phyloP scores from a whole-genome alignment of 2,888 invertebrate genomes.

The Bugula neritina region DNA sequence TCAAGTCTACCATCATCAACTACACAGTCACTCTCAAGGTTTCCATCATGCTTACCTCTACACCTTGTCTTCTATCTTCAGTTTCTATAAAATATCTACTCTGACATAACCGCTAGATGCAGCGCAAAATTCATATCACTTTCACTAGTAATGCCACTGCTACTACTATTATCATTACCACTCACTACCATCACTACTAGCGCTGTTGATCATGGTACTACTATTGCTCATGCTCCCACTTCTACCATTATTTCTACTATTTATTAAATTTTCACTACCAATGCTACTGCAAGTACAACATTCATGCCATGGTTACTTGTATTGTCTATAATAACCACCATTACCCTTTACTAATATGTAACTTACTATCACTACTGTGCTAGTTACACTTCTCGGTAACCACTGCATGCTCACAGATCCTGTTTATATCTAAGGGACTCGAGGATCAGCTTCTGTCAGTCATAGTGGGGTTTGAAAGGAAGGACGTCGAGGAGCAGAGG shows the following conservation, averaged over 20 bases:
- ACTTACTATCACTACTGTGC: too few relatives aligned
- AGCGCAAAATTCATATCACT: too few relatives aligned
- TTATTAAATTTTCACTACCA: background rate
- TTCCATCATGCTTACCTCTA: too few relatives aligned
- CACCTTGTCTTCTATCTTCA: too few relatives aligned
- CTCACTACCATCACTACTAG: background rate
- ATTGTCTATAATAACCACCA: background rate
- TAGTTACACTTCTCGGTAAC: too few relatives aligned
- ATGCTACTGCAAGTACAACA: background rate
- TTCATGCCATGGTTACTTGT: background rate
- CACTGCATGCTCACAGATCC: too few relatives aligned
- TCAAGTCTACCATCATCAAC: slow-evolving; percentile 29
- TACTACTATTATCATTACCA: background rate
- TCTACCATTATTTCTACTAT: background rate
- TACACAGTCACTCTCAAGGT: slow-evolving; percentile 31
- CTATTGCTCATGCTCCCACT: background rate
- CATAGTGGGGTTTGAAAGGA: slow-evolving; percentile 29
- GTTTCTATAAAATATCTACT: too few relatives aligned
- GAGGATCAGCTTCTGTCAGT: slow-evolving; percentile 30
- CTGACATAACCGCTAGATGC: too few relatives aligned
- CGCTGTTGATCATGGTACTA: background rate
- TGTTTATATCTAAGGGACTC: too few relatives aligned
- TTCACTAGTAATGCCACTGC: too few relatives aligned
- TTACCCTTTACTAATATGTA: too few relatives aligned
- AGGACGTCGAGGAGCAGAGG: slow-evolving; percentile 31